A percentile compares a stretch with the other conserved stretches of the same genome.
Conservation (phyloP, 2,113 vertebrate species). For the Amazona guildingii region DNA sequence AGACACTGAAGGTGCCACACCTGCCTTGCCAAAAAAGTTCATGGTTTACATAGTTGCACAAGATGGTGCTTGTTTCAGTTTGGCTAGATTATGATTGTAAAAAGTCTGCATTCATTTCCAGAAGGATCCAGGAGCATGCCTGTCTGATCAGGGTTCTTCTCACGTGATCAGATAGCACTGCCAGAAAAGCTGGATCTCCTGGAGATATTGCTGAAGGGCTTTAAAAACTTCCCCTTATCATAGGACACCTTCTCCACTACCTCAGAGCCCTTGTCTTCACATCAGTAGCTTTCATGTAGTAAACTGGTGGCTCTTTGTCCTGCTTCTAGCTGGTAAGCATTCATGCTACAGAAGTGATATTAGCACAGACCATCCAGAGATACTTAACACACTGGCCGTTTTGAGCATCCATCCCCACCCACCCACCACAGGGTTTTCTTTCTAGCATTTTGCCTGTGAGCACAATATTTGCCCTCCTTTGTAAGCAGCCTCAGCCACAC, state of each 20-base stretch:
- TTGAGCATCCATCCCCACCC: background rate
- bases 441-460: background rate
- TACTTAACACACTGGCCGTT: background rate
- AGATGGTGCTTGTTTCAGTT: conserved; percentile 58
- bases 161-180: background rate
- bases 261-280: background rate
- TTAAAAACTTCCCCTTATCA: background rate
- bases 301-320: background rate
- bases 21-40: conserved; percentile 43
- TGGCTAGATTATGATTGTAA: background rate
- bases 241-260: background rate
- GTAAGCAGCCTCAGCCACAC: background rate
- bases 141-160: background rate
- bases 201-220: background rate
- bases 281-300: background rate
- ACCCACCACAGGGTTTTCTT: background rate
- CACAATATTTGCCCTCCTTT: background rate
- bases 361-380: background rate
- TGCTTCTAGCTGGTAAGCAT: background rate
- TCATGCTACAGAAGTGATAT: background rate
- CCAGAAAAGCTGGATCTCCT: background rate
- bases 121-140: background rate
- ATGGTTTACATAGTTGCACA: conserved; percentile 41
- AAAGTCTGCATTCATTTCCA: conserved; percentile 25
- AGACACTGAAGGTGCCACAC: conserved; percentile 43